Base-by-base conservation (phyloP, 2,797 vertebrate genomes). In the Gymnoscopelus microlampas region DNA sequence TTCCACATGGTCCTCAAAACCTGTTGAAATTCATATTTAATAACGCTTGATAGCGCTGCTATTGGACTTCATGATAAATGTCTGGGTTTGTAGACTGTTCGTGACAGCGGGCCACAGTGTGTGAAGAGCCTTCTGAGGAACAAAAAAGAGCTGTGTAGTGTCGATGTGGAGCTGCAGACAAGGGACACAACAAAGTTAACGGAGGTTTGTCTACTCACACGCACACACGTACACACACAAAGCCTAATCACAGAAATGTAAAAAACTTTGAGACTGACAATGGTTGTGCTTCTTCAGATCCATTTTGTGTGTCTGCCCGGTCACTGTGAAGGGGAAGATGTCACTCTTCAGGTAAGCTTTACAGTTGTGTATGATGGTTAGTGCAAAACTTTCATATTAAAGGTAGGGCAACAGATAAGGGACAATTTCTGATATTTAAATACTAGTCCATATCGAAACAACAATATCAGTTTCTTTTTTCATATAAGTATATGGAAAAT, bases 71-170 rank as follows among this genome's bases (percentile, higher is more conserved):
- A 44, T 44, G 2, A 9, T 44, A 44, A 44, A 23, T 29, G 47
- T 14, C 4, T 66, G 32, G 74, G 65, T 82, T 90, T 91, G 68
- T 88, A 99, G 98, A 93, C 83, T 77, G 94, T 98, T 81, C 93
- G 91, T 87, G 96, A 97, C 81, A 88, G 86, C 54, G 89, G 96
- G 11, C 74, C 94, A 14, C 95, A 92, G 67, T 94, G 95, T 78
- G 83, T 96, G 81, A 97, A 95, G 91, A 95, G 91, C 55, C 90
- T 98, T 71, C 88, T 98, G 23, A 95, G 95, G 81, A 98, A 95
- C 87, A 95, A 93, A 66, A 98, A 96, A 81, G 95, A 95, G 19
- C 93, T 99, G 11, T 98, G 98, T 90, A 91, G 10, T 15, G 13
- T 99, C 19, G 90, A 92, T 70, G 67, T 93, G 49, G 96, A 96